Percentiles rank a stretch among this genome's conserved stretches.
Evolutionary conservation across 1,140 invertebrate species (phyloP).

Genomic region (Lepidurus couesii): DNA sequence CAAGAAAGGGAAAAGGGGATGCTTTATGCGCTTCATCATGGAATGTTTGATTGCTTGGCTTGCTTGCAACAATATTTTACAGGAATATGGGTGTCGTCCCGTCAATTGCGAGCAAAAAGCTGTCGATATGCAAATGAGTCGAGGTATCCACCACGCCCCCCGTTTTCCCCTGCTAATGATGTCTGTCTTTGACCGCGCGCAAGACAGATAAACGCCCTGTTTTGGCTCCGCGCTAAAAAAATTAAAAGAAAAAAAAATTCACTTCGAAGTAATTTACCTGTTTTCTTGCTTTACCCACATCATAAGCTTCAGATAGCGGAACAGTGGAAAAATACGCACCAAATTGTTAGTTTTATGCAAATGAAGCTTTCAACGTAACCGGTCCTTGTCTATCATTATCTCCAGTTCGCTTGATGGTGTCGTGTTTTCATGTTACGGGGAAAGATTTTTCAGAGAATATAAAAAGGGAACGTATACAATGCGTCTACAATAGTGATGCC

Average conservation of each 20-base stretch:
- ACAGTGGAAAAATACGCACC: not conserved
- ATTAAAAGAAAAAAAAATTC: not conserved
- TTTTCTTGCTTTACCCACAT: not conserved
- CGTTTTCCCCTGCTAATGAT: slow-evolving; percentile 1
- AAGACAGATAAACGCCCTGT: slow-evolving; percentile 21
- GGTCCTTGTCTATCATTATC: not conserved
- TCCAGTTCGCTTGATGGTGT: not conserved
- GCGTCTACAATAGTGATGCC: not conserved
- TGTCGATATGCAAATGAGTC: slow-evolving; percentile 3
- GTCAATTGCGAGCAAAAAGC: slow-evolving; percentile 3
- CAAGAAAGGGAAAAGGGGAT: no score
- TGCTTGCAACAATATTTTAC: not conserved
- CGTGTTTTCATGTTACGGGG: not conserved
- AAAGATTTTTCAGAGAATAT: not conserved
- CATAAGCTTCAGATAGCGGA: not conserved
- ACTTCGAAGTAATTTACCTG: slow-evolving; percentile 15
- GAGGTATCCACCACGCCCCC: slow-evolving; percentile 15
- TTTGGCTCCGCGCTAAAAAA: not conserved
- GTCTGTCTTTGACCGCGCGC: slow-evolving; percentile 17
- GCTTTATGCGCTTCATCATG: not conserved
- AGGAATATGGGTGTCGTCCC: slow-evolving; percentile 9
- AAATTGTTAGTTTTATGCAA: slow-evolving; percentile 10
- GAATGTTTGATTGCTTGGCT: not conserved
- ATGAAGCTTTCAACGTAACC: slow-evolving; percentile 22
- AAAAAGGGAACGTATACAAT: not conserved